Evolutionary conservation across 2,113 vertebrate species (phyloP).

Genomic region (Perca fluviatilis): DNA sequence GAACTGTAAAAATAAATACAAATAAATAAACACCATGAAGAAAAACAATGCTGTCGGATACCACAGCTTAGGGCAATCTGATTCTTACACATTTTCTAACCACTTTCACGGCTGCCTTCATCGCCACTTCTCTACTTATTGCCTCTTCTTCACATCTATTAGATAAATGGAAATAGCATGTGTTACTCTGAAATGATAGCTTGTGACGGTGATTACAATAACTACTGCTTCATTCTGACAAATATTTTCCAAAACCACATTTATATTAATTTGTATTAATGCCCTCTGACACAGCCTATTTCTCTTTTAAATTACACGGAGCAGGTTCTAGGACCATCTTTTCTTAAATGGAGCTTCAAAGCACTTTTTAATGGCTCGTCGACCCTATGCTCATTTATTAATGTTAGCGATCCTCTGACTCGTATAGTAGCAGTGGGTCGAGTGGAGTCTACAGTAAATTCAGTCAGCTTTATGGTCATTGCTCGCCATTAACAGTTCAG

Average conservation of each 20-base stretch:
- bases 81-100: slow-evolving; percentile 23
- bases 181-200: slow-evolving; percentile 25
- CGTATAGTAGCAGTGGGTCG: slow-evolving; percentile 30
- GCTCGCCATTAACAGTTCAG: slow-evolving; percentile 13
- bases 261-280: slow-evolving; percentile 58
- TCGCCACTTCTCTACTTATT: slow-evolving; percentile 11
- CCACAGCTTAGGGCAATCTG: slow-evolving; percentile 32
- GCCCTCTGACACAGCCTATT: slow-evolving; percentile 35
- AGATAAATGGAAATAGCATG: slow-evolving; percentile 20
- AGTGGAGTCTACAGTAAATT: slow-evolving; percentile 41
- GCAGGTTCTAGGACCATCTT: slow-evolving; percentile 58
- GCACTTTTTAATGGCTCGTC: slow-evolving; percentile 65
- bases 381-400: slow-evolving; percentile 62
- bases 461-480: slow-evolving; percentile 20
- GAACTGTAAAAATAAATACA: slow-evolving; percentile 22
- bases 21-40: slow-evolving; percentile 36
- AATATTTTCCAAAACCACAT: slow-evolving; percentile 57
- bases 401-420: slow-evolving; percentile 55
- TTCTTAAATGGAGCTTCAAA: slow-evolving; percentile 65
- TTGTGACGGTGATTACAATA: slow-evolving; percentile 45
- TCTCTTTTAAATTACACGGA: slow-evolving; percentile 62
- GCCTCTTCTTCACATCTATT: neutral
- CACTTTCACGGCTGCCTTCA: slow-evolving; percentile 23
- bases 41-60: slow-evolving; percentile 54
- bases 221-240: slow-evolving; percentile 55